Evolutionary conservation across 2,797 vertebrate genomes (phyloP).

Genomic region (Sus cebifrons): DNA sequence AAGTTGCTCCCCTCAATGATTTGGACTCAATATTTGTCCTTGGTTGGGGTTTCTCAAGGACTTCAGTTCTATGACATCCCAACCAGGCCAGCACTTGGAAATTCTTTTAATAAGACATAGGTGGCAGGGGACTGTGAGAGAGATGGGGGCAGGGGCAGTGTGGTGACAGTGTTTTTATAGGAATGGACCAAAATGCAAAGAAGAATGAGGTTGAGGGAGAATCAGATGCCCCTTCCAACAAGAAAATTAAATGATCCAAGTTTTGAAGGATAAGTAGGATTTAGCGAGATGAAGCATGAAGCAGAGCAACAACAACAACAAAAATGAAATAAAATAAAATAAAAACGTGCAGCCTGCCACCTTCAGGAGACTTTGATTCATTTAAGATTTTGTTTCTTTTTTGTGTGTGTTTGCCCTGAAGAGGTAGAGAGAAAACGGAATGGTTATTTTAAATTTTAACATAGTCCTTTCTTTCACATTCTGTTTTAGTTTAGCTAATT

Average conservation of each 20-base stretch:
- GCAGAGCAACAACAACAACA: not conserved
- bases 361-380: not conserved
- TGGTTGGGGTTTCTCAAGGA: not conserved
- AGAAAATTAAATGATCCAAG: not conserved
- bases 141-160: fast-evolving
- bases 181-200: not conserved
- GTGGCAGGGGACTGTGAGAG: fast-evolving
- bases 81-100: fast-evolving
- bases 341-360: not conserved
- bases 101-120: not conserved
- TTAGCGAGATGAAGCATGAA: not conserved
- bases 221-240: not conserved
- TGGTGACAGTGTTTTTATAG: not conserved
- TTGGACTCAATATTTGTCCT: not conserved
- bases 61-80: not conserved
- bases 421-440: not conserved
- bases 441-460: conserved; percentile 23
- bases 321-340: not conserved
- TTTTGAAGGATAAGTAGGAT: not conserved
- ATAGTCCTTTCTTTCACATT: not conserved
- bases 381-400: not conserved
- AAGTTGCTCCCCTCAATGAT: not conserved
- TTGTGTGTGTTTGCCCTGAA: not conserved
- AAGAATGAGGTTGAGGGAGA: not conserved
- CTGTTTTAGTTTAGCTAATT: not conserved